Evolutionary conservation across 53 echinoderm and acorn worm genomes (phyloP).

Genomic region (Mesocentrotus franciscanus): DNA sequence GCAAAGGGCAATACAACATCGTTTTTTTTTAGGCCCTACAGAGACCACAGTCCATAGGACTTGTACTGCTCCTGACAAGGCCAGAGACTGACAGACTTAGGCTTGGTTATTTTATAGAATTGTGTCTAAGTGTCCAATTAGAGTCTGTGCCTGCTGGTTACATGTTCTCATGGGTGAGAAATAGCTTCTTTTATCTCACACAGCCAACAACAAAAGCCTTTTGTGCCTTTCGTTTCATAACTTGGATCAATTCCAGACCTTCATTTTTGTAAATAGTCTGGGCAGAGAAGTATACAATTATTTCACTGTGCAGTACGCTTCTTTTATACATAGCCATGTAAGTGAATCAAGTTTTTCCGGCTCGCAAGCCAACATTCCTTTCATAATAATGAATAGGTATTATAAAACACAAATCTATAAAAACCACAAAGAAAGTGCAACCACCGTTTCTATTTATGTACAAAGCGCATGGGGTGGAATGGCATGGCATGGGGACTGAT

Average conservation of each 20-base stretch:
- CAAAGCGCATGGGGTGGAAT: background rate
- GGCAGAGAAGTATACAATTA: background rate
- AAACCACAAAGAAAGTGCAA: conserved; percentile 38
- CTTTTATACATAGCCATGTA: background rate
- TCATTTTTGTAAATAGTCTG: background rate
- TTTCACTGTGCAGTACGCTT: background rate
- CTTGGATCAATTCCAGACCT: too few species aligned
- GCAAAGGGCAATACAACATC: too few species aligned
- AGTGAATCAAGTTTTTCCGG: background rate
- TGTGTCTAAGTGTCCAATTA: too few species aligned
- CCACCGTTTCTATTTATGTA: background rate
- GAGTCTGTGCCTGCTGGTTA: too few species aligned
- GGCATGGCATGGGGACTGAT: background rate
- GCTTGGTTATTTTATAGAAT: too few species aligned
- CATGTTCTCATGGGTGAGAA: too few species aligned
- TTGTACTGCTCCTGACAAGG: too few species aligned
- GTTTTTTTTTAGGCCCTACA: too few species aligned
- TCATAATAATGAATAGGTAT: background rate
- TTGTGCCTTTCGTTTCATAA: background rate
- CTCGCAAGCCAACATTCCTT: background rate
- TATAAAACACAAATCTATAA: background rate
- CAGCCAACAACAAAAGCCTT: background rate
- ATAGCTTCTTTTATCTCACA: too few species aligned
- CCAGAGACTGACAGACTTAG: too few species aligned
- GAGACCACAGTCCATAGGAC: too few species aligned